A percentile compares a stretch with the other conserved stretches of the same genome.
These are phyloP conservation scores for Coleophora deauratella DNA, from an alignment of 2,888 invertebrate species.

Conservation along the genomic window DNA sequence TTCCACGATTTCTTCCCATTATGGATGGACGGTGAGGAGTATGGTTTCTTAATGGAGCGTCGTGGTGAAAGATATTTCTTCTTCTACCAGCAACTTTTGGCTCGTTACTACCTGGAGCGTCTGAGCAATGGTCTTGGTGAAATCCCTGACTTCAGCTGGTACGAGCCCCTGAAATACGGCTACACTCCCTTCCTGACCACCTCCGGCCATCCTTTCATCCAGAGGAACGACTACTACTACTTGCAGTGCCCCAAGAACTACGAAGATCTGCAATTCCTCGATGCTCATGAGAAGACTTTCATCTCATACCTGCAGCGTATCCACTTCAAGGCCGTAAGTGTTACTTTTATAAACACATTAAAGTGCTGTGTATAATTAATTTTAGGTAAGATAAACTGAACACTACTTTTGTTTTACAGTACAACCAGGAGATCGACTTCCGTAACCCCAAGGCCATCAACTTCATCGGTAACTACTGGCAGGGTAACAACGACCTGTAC, in stretches of 20 bases:
- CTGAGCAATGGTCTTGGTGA: slow-evolving; percentile 76
- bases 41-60: slow-evolving; percentile 58
- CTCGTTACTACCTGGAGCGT: slow-evolving; percentile 82
- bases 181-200: slow-evolving; percentile 33
- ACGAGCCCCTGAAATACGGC: slow-evolving; percentile 66
- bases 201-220: slow-evolving; percentile 61
- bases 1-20: slow-evolving; percentile 77
- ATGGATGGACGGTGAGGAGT: slow-evolving; percentile 74
- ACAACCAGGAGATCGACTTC: slow-evolving; percentile 44
- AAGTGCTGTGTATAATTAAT: no score
- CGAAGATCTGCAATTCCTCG: slow-evolving; percentile 69
- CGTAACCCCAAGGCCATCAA: slow-evolving; percentile 60
- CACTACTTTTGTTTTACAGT: slow-evolving; percentile 29
- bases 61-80: slow-evolving; percentile 79
- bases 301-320: slow-evolving; percentile 67
- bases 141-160: slow-evolving; percentile 65
- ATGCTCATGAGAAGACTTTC: slow-evolving; percentile 72
- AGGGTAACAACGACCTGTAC: slow-evolving; percentile 69
- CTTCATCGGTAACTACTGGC: slow-evolving; percentile 71
- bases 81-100: slow-evolving; percentile 78
- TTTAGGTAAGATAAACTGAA: background rate
- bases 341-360: slow-evolving; percentile 17
- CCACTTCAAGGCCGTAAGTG: slow-evolving; percentile 75
- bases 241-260: slow-evolving; percentile 61
- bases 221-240: slow-evolving; percentile 75